phyloP scores from a whole-genome alignment of 2,888 invertebrate species.

The Acanthosepion pharaonis region DNA sequence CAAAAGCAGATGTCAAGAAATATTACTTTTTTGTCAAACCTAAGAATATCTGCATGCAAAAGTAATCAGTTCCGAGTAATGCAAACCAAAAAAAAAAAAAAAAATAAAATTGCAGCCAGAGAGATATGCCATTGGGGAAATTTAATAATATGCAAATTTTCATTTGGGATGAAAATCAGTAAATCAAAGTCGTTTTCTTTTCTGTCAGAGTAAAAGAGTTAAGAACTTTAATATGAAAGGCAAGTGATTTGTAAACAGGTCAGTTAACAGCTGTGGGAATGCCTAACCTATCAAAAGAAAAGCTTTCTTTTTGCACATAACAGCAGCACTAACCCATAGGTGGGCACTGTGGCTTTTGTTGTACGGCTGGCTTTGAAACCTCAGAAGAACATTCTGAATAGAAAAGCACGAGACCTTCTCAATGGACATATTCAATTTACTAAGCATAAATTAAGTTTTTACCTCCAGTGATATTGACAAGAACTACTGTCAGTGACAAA shows the following conservation, averaged over 20 bases:
- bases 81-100: too few species aligned
- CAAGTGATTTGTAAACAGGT: neutral
- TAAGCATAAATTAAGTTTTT: neutral
- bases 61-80: too few species aligned
- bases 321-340: neutral
- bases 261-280: neutral
- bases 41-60: too few species aligned
- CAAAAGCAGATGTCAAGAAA: too few species aligned
- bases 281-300: neutral
- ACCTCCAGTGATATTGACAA: neutral
- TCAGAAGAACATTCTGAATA: neutral
- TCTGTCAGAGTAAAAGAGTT: neutral
- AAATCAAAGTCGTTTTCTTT: neutral
- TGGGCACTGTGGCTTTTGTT: neutral
- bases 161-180: neutral
- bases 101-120: too few species aligned
- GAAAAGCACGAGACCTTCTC: neutral
- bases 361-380: neutral
- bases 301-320: neutral
- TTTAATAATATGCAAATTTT: neutral
- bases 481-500: constrained; percentile 1
- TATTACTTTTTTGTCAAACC: too few species aligned
- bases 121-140: too few species aligned
- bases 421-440: neutral
- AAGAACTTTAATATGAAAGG: neutral